phyloP scores from a whole-genome alignment of 2,888 invertebrate genomes.

The Nebria brevicollis region DNA sequence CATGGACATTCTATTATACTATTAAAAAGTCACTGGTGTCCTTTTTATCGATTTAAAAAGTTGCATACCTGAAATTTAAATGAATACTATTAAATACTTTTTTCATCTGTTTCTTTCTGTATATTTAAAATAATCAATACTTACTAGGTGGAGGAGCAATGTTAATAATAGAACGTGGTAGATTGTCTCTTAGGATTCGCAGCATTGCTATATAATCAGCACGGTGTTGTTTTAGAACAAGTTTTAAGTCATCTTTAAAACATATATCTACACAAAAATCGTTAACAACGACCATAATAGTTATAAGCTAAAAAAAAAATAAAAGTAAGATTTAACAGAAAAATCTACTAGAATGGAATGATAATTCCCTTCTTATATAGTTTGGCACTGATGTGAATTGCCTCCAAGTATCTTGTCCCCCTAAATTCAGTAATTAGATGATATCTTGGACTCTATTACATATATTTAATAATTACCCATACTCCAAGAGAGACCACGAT shows the following conservation, averaged over 20 bases:
- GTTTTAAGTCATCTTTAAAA: conserved; percentile 60
- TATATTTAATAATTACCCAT: conserved; percentile 57
- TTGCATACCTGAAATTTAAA: conserved; percentile 58
- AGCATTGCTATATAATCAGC: conserved; percentile 64
- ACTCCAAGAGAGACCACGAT: conserved; percentile 64
- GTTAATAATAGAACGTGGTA: conserved; percentile 71
- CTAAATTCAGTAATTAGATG: conserved; percentile 52
- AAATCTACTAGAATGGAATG: no score
- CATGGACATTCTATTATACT: conserved; percentile 69
- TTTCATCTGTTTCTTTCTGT: not conserved
- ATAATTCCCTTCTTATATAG: no score
- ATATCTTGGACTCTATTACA: not conserved
- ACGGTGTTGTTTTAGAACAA: conserved; percentile 63
- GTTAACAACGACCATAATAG: conserved; percentile 70
- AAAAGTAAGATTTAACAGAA: no score
- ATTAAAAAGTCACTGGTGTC: conserved; percentile 54
- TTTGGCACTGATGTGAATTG: conserved; percentile 68
- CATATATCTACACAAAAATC: conserved; percentile 72
- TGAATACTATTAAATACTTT: conserved; percentile 19
- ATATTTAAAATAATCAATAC: conserved; percentile 45
- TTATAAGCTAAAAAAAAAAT: conserved; percentile 63
- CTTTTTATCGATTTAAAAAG: conserved; percentile 60
- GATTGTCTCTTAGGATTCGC: conserved; percentile 66
- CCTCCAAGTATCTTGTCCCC: conserved; percentile 68
- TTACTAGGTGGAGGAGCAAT: conserved; percentile 66